Base-by-base conservation (phyloP, 1,140 invertebrate genomes). In the Lethrus apterus region DNA sequence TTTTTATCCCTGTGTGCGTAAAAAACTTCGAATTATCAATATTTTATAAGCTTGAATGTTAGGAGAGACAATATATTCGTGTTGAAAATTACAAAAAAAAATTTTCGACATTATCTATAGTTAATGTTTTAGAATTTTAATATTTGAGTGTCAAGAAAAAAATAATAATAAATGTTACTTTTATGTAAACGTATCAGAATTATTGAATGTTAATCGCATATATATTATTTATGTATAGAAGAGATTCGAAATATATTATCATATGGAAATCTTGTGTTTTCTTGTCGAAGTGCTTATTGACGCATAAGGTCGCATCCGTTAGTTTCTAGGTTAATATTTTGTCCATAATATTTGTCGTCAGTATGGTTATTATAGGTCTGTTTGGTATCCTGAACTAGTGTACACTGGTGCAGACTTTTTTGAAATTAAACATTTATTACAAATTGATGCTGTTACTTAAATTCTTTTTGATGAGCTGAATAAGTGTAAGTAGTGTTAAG, bases 31-130 rank as follows among this genome's bases (percentile, higher is more conserved):
- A 38, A 18, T 38, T 21, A 23, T 38, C 24, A 20, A 21, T 38
- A 21, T 21, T 14, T 34, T 34, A 34, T 34, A 34, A 38, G 20
- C 35, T 38, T 38, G 35, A 38, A 38, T 38, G 35, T 38, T 38
- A 38, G 35, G 35, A 19, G 24, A n/a, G 35, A 38, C 35, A 38
- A 38, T 38, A 38, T 38, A 26, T n/a, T 26, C 23, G 23, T 26
- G 5, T 7, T 26, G 23, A 26, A 26, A 26, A 26, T 7, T 26
- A 26, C n/a, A n/a, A 26, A 26, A n/a, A 26, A 26, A 26, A n/a
- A 26, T n/a, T 5, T 7, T n/a, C 23, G n/a, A 26, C 5, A 26
- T 7, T n/a, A 7, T 26, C n/a, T 7, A n/a, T 7, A 5, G 23
- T 26, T 26, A n/a, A 26, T 26, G 23, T 26, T 26, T 26, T 26